Base-by-base conservation (phyloP, 2,113 vertebrate genomes). In the Campylomormyrus tamandua region DNA sequence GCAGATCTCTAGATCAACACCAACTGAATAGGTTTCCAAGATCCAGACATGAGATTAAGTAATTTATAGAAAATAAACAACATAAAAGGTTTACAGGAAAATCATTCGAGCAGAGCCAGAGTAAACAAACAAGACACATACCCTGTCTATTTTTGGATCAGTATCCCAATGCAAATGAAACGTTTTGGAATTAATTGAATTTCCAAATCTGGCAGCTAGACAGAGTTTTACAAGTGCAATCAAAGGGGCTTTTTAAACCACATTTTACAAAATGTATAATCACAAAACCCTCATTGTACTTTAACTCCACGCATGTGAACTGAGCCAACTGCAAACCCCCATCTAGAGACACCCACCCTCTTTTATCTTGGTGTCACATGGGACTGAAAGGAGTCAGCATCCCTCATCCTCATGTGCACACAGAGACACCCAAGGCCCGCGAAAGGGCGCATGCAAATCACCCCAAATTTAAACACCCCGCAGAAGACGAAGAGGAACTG, bases 401-500 rank as follows among this genome's bases (percentile, higher is more conserved):
- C 86, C 90, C 87, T 80, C 90, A 88, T 89, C 80, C 86, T 58
- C 91, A 90, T 91, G 62, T 87, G 50, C 70, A 52, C 83, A 50
- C 90, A 87, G 66, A 89, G 90, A 90, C 93, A 93, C 93, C 92
- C 89, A 74, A 90, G 70, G 90, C 90, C 93, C 91, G 89, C 90
- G 80, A 94, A 94, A 94, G 94, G 95, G 93, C 93, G 93, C 94
- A 96, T 95, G 95, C 95, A 95, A 95, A 96, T 96, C 94, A 95
- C 93, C 91, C 93, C 94, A 91, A 93, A 95, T 93, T 95, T 94
- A 93, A 94, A 96, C 93, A 95, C 93, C 92, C 94, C 91, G 93
- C 53, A 31, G 39, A 52, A 90, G 92, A 91, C 92, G 92, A 94
- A 93, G 21, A 94, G 95, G 94, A 95, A 94, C 95, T 95, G 94